phyloP scores from a whole-genome alignment of 1,140 invertebrate species.

The Drosophila sechellia region DNA sequence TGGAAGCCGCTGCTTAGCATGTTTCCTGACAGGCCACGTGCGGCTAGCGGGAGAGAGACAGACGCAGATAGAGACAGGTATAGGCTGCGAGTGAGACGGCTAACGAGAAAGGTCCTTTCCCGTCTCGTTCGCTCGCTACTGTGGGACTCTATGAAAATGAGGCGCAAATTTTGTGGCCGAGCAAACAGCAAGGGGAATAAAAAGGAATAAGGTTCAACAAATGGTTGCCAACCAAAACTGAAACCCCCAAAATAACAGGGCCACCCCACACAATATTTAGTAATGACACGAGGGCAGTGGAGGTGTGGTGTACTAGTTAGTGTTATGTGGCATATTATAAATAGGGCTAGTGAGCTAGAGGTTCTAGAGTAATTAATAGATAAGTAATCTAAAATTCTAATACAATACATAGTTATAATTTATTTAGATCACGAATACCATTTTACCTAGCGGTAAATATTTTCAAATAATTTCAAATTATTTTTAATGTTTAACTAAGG shows the following conservation, averaged over 20 bases:
- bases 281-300: constrained; percentile 67
- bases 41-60: constrained; percentile 51
- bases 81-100: neutral
- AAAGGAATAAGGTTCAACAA: constrained; percentile 75
- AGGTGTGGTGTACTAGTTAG: neutral
- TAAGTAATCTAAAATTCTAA: neutral
- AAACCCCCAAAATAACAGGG: constrained; percentile 41
- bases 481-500: neutral
- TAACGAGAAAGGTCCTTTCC: constrained; percentile 22
- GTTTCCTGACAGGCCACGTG: constrained; percentile 79
- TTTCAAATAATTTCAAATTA: neutral
- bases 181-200: constrained; percentile 51
- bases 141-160: constrained; percentile 63
- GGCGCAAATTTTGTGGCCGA: constrained; percentile 76
- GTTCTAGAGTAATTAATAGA: constrained; percentile 2
- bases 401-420: too few relatives aligned
- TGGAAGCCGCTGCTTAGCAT: constrained; percentile 79
- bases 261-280: constrained; percentile 61
- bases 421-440: too few relatives aligned
- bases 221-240: constrained; percentile 71
- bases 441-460: neutral
- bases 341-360: neutral
- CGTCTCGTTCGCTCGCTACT: constrained; percentile 19
- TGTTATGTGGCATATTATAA: constrained; percentile 16
- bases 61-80: constrained; percentile 5